phyloP scores from a whole-genome alignment of 1,140 invertebrate species.

The Sarcophaga bullata region DNA sequence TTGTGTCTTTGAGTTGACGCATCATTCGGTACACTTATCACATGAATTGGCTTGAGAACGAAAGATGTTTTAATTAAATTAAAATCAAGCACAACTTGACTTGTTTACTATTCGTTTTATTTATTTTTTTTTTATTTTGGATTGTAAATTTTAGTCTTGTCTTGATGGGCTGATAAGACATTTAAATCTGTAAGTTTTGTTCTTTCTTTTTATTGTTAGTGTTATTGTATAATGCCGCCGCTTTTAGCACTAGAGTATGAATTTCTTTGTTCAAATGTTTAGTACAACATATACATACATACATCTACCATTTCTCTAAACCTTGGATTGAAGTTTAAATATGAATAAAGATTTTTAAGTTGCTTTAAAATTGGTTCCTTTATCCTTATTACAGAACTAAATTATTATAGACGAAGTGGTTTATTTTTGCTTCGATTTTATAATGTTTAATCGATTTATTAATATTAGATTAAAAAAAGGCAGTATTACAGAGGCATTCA shows the following conservation, averaged over 20 bases:
- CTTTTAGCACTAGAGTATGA: not conserved
- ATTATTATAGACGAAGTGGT: too few species aligned
- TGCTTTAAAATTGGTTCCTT: too few species aligned
- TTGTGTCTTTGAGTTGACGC: not conserved
- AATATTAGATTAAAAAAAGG: too few species aligned
- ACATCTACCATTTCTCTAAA: too few species aligned
- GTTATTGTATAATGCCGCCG: not conserved
- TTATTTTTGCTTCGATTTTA: too few species aligned
- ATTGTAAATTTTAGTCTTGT: slow-evolving; percentile 37
- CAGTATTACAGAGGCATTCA: too few species aligned
- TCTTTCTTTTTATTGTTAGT: not conserved
- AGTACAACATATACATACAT: too few species aligned
- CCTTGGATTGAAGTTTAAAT: too few species aligned
- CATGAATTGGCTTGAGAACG: slow-evolving; percentile 44
- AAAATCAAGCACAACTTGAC: slow-evolving; percentile 27
- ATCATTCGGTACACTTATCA: slow-evolving; percentile 48
- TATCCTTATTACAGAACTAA: too few species aligned
- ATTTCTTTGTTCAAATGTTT: not conserved
- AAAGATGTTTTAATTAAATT: slow-evolving; percentile 63
- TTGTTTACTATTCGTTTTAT: not conserved
- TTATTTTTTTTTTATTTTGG: not conserved
- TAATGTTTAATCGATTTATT: too few species aligned
- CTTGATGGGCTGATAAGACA: not conserved
- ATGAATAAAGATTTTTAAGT: too few species aligned
- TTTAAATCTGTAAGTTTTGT: not conserved